A percentile compares a stretch with the other conserved stretches of the same genome.
phyloP scores from a whole-genome alignment of 2,797 vertebrate genomes.

The Staurois parvus region DNA sequence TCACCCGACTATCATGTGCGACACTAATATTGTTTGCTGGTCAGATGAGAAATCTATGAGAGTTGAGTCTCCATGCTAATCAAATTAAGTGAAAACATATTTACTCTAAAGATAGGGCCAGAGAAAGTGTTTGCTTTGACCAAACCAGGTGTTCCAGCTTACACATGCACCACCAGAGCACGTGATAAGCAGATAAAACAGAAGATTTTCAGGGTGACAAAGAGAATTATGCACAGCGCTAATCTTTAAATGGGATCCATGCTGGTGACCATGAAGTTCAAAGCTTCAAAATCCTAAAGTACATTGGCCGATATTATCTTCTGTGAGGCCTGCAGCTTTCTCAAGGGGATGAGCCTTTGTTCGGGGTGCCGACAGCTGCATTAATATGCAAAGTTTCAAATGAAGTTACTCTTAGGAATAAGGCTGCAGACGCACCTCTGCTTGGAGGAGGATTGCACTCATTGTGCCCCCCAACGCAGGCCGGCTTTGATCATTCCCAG shows the following conservation, averaged over 20 bases:
- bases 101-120: not conserved
- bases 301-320: not conserved
- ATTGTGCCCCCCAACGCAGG: not conserved
- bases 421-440: not conserved
- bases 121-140: not conserved
- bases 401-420: not conserved
- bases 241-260: slow-evolving; percentile 2
- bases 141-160: not conserved
- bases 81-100: not conserved
- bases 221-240: not conserved
- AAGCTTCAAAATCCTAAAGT: not conserved
- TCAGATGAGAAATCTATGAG: not conserved
- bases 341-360: not conserved
- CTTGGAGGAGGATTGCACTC: not conserved
- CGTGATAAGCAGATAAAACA: slow-evolving; percentile 2
- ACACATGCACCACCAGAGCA: not conserved
- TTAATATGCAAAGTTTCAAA: slow-evolving; percentile 3
- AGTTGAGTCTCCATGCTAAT: not conserved
- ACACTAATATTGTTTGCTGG: not conserved
- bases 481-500: not conserved
- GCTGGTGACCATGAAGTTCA: not conserved
- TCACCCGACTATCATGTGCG: no score
- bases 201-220: slow-evolving; percentile 5
- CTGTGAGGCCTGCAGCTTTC: not conserved
- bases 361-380: not conserved